A percentile compares a stretch with the other conserved stretches of the same genome.
phyloP scores from a whole-genome alignment of 2,888 invertebrate genomes.

The Metallyticus violacea region DNA sequence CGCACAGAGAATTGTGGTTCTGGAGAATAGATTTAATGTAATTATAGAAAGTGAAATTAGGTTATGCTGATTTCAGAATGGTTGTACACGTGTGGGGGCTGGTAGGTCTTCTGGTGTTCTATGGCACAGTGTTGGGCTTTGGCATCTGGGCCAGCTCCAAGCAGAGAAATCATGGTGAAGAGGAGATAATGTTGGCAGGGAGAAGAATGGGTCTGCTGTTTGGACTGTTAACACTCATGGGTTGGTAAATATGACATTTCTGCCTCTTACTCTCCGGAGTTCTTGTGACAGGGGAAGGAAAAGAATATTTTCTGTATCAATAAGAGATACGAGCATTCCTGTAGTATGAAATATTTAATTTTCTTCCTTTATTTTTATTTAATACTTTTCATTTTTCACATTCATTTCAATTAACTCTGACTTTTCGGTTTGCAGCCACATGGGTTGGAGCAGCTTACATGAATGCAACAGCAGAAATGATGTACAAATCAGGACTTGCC shows the following conservation, averaged over 20 bases:
- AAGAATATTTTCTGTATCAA: no score
- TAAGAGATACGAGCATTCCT: no score
- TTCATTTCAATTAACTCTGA: no score
- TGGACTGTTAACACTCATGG: neutral
- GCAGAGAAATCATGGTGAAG: neutral
- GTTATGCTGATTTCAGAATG: neutral
- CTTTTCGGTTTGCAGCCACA: neutral
- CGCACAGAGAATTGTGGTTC: no score
- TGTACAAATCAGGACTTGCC: conserved; percentile 60
- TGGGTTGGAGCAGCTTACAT: conserved; percentile 49
- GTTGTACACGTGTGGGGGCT: neutral
- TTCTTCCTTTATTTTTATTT: neutral
- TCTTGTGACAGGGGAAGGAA: no score
- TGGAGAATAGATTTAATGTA: no score
- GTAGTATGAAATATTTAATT: no score
- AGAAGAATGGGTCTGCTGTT: neutral
- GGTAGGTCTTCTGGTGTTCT: neutral
- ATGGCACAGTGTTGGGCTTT: neutral
- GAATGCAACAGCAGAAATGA: conserved; percentile 67
- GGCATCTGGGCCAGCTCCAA: neutral
- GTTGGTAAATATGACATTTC: neutral
- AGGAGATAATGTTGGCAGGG: neutral
- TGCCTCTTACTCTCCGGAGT: neutral
- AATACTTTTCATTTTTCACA: neutral
- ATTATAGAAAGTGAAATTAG: no score